phyloP scores from a whole-genome alignment of 2,113 vertebrate genomes.

The Lagenorhynchus albirostris region DNA sequence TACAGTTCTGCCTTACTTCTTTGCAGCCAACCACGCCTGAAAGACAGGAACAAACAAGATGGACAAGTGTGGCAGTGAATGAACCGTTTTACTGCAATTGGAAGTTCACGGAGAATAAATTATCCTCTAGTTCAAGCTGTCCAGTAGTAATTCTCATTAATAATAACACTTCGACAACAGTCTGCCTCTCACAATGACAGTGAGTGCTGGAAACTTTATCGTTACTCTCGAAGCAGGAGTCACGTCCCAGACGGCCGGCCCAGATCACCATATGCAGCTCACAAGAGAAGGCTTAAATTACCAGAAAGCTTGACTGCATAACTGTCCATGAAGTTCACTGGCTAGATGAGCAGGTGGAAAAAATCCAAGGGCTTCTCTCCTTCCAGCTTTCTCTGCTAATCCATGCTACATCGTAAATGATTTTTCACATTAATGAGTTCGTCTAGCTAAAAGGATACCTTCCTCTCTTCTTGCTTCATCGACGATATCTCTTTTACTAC shows the following conservation, averaged over 20 bases:
- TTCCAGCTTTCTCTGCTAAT: constrained; percentile 20
- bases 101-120: constrained; percentile 89
- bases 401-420: neutral
- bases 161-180: constrained; percentile 84
- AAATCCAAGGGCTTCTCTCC: constrained; percentile 23
- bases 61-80: constrained; percentile 84
- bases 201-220: constrained; percentile 75
- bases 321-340: constrained; percentile 31
- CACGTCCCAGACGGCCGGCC: constrained; percentile 55
- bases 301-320: neutral
- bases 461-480: neutral
- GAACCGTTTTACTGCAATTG: constrained; percentile 85
- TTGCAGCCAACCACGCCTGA: constrained; percentile 80
- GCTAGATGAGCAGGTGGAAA: neutral
- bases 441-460: neutral
- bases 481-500: neutral
- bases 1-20: constrained; percentile 78
- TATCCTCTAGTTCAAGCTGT: constrained; percentile 88
- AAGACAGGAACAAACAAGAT: constrained; percentile 82
- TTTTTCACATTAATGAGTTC: constrained; percentile 10
- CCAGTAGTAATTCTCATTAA: constrained; percentile 84
- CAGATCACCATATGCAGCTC: constrained; percentile 58
- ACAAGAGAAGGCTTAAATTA: neutral
- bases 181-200: constrained; percentile 79
- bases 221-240: constrained; percentile 63